Conservation (phyloP, 30 jellyfish, hydroid and myxozoan species). For the Hydra vulgaris region DNA sequence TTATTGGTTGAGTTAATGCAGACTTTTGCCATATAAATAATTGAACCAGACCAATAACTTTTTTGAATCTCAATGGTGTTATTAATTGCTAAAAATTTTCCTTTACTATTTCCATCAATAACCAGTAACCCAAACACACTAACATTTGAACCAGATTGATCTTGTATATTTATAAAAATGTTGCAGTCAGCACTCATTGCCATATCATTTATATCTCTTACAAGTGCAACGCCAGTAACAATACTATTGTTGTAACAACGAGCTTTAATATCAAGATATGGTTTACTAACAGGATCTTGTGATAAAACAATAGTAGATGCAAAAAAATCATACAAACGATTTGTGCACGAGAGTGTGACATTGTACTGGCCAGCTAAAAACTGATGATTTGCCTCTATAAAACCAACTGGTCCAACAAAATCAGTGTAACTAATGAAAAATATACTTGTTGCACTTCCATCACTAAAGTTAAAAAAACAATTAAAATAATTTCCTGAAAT, state of each 20-base stretch:
- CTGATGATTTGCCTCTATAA: not conserved
- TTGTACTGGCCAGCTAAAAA: not conserved
- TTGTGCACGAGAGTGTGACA: not conserved
- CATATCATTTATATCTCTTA: not conserved
- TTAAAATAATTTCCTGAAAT: not conserved
- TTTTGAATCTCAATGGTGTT: not conserved
- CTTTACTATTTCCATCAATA: not conserved
- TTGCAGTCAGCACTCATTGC: not conserved
- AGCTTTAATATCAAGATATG: not conserved
- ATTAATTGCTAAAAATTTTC: not conserved
- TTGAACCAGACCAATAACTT: not conserved
- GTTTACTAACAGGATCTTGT: not conserved
- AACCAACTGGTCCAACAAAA: not conserved
- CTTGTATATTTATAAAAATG: constrained; percentile 3
- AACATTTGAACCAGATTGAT: constrained; percentile 14
- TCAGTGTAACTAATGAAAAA: not conserved
- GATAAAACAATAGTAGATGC: not conserved
- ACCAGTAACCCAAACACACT: not conserved
- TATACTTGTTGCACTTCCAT: not conserved
- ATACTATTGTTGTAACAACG: not conserved
- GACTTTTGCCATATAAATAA: not conserved
- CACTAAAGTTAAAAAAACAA: not conserved
- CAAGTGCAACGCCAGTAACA: not conserved
- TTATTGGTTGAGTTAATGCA: not conserved
- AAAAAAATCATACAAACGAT: not conserved